phyloP scores from a whole-genome alignment of 2,888 invertebrate genomes.

The Gastrophysa polygoni region DNA sequence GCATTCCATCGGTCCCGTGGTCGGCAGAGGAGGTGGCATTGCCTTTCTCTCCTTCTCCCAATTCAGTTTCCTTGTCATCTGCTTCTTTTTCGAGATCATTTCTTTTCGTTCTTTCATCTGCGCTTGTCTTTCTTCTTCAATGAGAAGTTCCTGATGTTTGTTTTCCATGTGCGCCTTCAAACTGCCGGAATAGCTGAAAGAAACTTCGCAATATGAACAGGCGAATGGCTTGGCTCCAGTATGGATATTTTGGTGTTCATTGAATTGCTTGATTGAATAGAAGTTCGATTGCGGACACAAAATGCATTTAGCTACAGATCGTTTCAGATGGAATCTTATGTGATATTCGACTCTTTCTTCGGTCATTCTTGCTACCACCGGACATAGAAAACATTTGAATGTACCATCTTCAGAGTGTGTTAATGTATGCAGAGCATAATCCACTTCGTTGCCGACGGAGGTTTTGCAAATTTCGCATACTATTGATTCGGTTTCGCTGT shows the following conservation, averaged over 20 bases:
- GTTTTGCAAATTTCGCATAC: conserved; percentile 40
- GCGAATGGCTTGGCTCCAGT: neutral
- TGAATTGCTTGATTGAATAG: conserved; percentile 5
- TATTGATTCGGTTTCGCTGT: conserved; percentile 26
- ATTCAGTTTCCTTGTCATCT: neutral
- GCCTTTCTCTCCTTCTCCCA: neutral
- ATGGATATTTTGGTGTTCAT: conserved; percentile 16
- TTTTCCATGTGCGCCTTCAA: conserved; percentile 17
- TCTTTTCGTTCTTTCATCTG: neutral
- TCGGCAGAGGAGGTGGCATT: too few species aligned
- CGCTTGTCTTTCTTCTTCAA: neutral
- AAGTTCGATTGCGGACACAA: conserved; percentile 1
- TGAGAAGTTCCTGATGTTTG: conserved; percentile 50
- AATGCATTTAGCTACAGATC: neutral
- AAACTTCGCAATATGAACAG: conserved; percentile 7
- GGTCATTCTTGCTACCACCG: conserved; percentile 10
- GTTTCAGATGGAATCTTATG: conserved; percentile 11
- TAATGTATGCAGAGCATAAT: conserved; percentile 15
- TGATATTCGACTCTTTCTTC: conserved; percentile 10
- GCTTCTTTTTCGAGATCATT: neutral
- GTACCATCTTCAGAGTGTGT: conserved; percentile 9
- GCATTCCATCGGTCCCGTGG: too few species aligned
- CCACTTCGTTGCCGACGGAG: conserved; percentile 7
- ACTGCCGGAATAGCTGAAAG: conserved; percentile 20
- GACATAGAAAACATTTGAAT: conserved; percentile 23